phyloP scores from a whole-genome alignment of 2,797 vertebrate species.

The Taenioides sp. region DNA sequence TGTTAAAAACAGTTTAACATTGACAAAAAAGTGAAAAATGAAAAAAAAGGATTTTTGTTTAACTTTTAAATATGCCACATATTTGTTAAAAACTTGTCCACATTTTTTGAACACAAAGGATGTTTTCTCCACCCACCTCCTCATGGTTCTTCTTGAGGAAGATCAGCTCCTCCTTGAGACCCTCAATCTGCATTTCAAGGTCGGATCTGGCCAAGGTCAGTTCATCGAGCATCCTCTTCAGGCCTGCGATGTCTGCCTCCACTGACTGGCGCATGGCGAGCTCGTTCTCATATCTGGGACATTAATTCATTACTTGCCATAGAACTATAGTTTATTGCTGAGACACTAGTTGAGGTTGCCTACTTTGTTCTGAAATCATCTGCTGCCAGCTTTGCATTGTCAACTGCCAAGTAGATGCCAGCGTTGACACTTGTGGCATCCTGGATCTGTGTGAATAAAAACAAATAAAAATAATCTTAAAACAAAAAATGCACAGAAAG shows the following conservation, averaged over 20 bases:
- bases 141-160: conserved; percentile 89
- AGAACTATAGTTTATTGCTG: neutral
- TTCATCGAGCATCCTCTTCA: conserved; percentile 83
- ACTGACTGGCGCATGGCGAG: conserved; percentile 75
- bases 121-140: conserved; percentile 59
- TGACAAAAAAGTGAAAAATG: too few relatives aligned
- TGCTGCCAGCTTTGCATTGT: conserved; percentile 87
- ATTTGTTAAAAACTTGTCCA: too few relatives aligned
- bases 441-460: conserved; percentile 74
- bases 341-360: conserved; percentile 23
- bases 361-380: conserved; percentile 91
- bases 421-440: conserved; percentile 75
- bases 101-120: neutral
- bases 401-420: conserved; percentile 79
- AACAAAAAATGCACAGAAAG: neutral
- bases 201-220: conserved; percentile 78
- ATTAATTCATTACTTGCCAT: neutral
- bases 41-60: too few relatives aligned
- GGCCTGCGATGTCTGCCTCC: conserved; percentile 81
- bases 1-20: too few relatives aligned
- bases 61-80: too few relatives aligned
- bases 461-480: neutral
- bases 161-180: conserved; percentile 85
- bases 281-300: conserved; percentile 84
- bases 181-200: conserved; percentile 84